These are phyloP conservation scores for Priocnemis perturbator DNA, from an alignment of 2,888 invertebrate genomes.

Conservation along the genomic window DNA sequence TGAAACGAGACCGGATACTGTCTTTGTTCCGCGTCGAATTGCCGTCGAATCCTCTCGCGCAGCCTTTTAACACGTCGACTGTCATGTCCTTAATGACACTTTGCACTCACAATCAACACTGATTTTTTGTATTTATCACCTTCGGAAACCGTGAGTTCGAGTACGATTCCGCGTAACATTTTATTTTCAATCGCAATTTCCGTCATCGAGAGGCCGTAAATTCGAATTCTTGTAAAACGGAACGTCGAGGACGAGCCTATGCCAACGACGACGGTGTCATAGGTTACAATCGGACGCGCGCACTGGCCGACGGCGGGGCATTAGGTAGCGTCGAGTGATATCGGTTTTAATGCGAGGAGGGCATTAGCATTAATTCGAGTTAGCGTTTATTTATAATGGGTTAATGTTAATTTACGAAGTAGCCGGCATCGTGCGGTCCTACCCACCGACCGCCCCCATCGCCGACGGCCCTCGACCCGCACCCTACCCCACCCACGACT, in stretches of 20 bases:
- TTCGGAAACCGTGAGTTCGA: too few relatives aligned
- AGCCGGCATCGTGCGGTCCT: constrained; percentile 47
- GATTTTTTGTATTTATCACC: too few relatives aligned
- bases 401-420: constrained; percentile 72
- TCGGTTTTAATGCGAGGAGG: constrained; percentile 64
- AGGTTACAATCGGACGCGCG: neutral
- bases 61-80: too few relatives aligned
- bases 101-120: too few relatives aligned
- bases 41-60: neutral
- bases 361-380: constrained; percentile 72
- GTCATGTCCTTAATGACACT: too few relatives aligned
- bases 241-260: neutral
- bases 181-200: too few relatives aligned
- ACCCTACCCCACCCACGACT: constrained; percentile 48
- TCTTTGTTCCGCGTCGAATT: neutral
- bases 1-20: neutral
- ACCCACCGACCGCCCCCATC: constrained; percentile 34
- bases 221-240: too few relatives aligned
- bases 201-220: too few relatives aligned
- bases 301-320: constrained; percentile 10
- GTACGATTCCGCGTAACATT: too few relatives aligned
- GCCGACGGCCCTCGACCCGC: neutral
- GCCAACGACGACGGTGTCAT: neutral
- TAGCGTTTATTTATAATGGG: constrained; percentile 70
- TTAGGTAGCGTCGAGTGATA: constrained; percentile 48